Base-by-base conservation (phyloP, 1,140 invertebrate species). In the Diprion similis region DNA sequence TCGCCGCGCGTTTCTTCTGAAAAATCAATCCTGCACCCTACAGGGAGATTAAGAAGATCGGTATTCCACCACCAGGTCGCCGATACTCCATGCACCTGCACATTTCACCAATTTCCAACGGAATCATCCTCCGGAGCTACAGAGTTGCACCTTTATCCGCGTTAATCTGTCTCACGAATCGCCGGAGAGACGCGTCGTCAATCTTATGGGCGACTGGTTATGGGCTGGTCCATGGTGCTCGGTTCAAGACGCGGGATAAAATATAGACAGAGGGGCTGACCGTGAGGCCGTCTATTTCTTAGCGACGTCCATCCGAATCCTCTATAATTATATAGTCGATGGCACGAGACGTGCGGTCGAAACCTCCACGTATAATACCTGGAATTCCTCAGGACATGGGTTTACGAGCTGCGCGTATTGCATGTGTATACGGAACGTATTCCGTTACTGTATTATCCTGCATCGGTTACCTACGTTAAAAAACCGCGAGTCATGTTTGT, bases 301-400 rank as follows among this genome's bases (percentile, higher is more conserved):
- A 59, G 51, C 51, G 51, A 59, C 51, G 51, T 59, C 51, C n/a
- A 59, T 59, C 51, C 51, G 51, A 59, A 59, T 59, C 51, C 51
- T 59, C 51, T 8, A 59, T 59, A 59, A 59, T 59, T 59, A 59
- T 8, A 59, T 13, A 59, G 6, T 59, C 51, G 11, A 59, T 59
- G 51, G 11, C 51, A 59, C 51, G 51, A 59, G 8, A 59, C 51
- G 3, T 59, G 51, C 51, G 51, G 51, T 59, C 51, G 51, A 9
- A 17, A 59, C 51, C 51, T 4, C 11, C 51, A 6, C 24, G 24
- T 17, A 59, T 59, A 59, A 59, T 59, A 0, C 51, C 51, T 59
- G n/a, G 51, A 17, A 59, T 59, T 15, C 51, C 51, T 59, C 9
- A 6, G n/a, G 51, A 17, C 51, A 59, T 13, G 51, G 51, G 2